Evolutionary conservation across 2,797 vertebrate species (phyloP), one percentile per base, ranked within the genome.

Genomic region (Iguana delicatissima): DNA sequence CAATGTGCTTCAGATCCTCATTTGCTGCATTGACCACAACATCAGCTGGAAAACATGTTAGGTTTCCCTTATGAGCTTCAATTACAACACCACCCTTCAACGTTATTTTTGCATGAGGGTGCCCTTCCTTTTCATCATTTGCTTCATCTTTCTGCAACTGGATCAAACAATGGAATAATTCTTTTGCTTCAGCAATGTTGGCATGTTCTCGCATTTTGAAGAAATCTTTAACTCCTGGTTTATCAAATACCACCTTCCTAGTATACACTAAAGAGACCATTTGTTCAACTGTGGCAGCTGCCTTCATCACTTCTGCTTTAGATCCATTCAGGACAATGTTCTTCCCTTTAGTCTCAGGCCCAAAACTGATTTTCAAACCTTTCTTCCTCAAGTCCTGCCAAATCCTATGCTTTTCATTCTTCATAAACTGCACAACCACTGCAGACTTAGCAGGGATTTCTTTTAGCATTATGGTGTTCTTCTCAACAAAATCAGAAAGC

Each of bases 21-120:
- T 98, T 98, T 1, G 98, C 96, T 0, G 97, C 96, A 42, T 98
- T 98, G 89, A 99, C 98, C 42, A 98, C 97, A 4, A 96, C 98
- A 0, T 98, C 98, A 0, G 94, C 97, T 0, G 12, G 81, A 9
- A 97, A 96, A 42, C 13, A 88, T 24, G 97, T 97, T 95, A 99
- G 95, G 86, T 98, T 83, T 0, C 93, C 98, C 86, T 95, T 96
- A 62, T 94, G 96, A 4, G 98, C 98, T 0, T 93, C 96, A 62
- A 99, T 87, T 1, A 91, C 86, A 1, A 98, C 86, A 6, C 98
- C 98, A 64, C 80, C 55, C 14, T 91, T 73, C 1, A 98, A 96
- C 8, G 24, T 46, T 52, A 96, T 93, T 93, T 91, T 93, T 88
- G 86, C 97, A 62, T 16, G 77, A 14, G 90, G 26, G 16, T 93